Evolutionary conservation across 37 sponge, comb jelly and placozoan genomes (phyloP).

Genomic region (Hormiphora californensis): DNA sequence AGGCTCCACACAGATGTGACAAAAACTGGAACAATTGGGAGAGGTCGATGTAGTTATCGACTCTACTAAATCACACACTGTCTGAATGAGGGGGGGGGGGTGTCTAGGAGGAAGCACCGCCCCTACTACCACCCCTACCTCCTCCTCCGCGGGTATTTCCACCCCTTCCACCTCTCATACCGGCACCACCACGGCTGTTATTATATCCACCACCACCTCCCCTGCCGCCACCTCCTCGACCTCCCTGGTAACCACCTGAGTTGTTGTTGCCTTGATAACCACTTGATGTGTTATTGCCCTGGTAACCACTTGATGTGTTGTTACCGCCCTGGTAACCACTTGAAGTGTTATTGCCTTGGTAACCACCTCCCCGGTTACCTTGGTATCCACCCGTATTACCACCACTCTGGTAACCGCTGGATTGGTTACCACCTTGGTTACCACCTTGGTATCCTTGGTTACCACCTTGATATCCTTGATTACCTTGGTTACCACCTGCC

Average conservation of each 20-base stretch:
- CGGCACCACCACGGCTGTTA: not conserved
- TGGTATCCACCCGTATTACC: not conserved
- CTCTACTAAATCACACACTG: no score
- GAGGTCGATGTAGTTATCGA: no score
- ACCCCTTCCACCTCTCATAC: slow-evolving; percentile 1
- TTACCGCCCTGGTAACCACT: slow-evolving; percentile 7
- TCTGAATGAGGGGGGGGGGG: no score
- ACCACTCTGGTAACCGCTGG: slow-evolving; percentile 45
- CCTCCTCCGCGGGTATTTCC: not conserved
- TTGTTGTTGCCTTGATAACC: not conserved
- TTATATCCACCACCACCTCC: not conserved
- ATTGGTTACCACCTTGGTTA: slow-evolving; percentile 30
- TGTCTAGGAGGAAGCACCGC: no score
- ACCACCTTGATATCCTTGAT: slow-evolving; percentile 52
- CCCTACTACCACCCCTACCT: not conserved
- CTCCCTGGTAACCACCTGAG: slow-evolving; percentile 33
- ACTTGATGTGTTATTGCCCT: no score
- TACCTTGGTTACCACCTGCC: slow-evolving; percentile 24
- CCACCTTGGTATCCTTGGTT: slow-evolving; percentile 3
- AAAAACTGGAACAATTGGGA: no score
- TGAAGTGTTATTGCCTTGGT: not conserved
- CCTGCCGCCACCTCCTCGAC: not conserved
- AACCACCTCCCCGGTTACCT: not conserved
- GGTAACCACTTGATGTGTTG: no score
- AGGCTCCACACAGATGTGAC: no score